Evolutionary conservation across 2,113 vertebrate species (phyloP), one percentile per base, ranked within the genome.

Genomic region (Columba janthina): DNA sequence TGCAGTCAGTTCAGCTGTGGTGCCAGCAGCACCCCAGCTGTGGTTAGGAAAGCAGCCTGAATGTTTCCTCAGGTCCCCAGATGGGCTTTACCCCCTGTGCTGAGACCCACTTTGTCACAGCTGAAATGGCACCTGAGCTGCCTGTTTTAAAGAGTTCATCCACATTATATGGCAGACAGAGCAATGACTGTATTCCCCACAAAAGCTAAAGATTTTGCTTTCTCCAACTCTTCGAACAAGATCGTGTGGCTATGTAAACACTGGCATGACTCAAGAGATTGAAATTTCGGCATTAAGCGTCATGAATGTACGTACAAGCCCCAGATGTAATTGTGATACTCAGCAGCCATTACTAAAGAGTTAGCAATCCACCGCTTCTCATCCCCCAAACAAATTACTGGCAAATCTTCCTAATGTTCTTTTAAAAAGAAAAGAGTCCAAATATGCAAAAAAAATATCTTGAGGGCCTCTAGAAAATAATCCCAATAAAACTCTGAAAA

Each of bases 61-160:
- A 44, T 11, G 18, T 60, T 87, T 53, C 17, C n/a, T 88, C 74
- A 76, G 62, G 40, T 90, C 7, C 29, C 15, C n/a, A 34, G 21
- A 6, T 24, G 72, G n/a, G n/a, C 31, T 76, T 80, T 84, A 32
- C 5, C 2, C 25, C 4, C 32, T 51, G 20, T 50, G 20, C 46
- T 0, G 0, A 76, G 50, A 54, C 3, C 15, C 13, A 5, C 4
- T 11, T 73, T 73, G 28, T 22, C 34, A 71, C 25, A 80, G 60
- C 36, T 67, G 48, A 78, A 88, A 46, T 16, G 51, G 17, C 19
- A 71, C 31, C 54, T 58, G 70, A 67, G 42, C 12, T 53, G 18
- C 24, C 18, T 25, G 4, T 40, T 84, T 77, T 8, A 44, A 48
- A 36, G 40, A 31, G 25, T 54, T 85, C 48, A 4, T 71, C 32